These are phyloP conservation scores for Rhorus exstirpatorius DNA, from an alignment of 2,888 invertebrate species.

Conservation along the genomic window DNA sequence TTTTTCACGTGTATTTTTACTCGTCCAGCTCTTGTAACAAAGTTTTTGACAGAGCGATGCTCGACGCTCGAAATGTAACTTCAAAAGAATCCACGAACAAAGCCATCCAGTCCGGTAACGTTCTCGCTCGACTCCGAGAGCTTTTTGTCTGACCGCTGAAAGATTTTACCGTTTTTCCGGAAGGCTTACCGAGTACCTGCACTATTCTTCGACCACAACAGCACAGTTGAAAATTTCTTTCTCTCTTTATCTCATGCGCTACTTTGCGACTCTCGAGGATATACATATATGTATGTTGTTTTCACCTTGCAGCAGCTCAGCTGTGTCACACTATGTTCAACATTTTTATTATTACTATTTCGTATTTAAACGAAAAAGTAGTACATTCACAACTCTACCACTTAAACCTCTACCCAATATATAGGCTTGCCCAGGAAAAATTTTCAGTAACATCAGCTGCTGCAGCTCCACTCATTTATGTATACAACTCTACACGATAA, in stretches of 20 bases:
- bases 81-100: slow-evolving; percentile 61
- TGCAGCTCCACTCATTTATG: no score
- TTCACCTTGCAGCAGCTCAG: neutral
- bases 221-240: slow-evolving; percentile 20
- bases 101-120: slow-evolving; percentile 16
- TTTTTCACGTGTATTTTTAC: slow-evolving; percentile 16
- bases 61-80: slow-evolving; percentile 40
- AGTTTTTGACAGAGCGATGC: slow-evolving; percentile 41
- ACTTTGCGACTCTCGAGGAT: slow-evolving; percentile 10
- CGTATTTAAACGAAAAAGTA: neutral
- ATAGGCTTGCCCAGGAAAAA: no score
- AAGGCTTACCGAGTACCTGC: slow-evolving; percentile 26
- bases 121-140: slow-evolving; percentile 37
- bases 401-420: no score
- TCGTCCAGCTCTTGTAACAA: slow-evolving; percentile 25
- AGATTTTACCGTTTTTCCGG: slow-evolving; percentile 53
- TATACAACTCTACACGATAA: no score
- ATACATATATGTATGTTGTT: slow-evolving; percentile 34
- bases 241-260: slow-evolving; percentile 30
- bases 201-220: slow-evolving; percentile 38
- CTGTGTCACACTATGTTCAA: neutral
- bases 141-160: slow-evolving; percentile 64
- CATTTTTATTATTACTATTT: neutral
- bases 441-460: no score
- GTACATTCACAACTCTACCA: no score